phyloP scores from a whole-genome alignment of 2,113 vertebrate species.

The Oceanites oceanicus region DNA sequence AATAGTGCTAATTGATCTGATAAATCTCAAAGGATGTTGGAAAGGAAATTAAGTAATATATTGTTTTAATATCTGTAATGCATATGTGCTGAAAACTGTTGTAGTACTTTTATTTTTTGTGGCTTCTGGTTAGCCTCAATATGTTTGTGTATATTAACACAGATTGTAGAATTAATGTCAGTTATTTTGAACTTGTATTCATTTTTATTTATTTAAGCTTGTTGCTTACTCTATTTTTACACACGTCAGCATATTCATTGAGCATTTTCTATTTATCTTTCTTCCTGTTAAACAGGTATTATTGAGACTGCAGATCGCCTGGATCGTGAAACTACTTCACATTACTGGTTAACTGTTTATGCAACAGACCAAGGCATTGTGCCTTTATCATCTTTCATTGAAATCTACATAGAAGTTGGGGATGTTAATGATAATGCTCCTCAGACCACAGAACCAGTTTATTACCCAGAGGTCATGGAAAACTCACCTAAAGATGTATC shows the following conservation, averaged over 20 bases:
- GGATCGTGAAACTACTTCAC: constrained; percentile 88
- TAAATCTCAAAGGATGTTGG: not conserved
- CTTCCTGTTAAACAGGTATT: constrained; percentile 73
- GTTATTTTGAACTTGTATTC: not conserved
- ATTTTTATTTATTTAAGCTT: not conserved
- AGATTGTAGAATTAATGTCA: not conserved
- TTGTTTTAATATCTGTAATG: not conserved
- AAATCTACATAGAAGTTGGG: constrained; percentile 91
- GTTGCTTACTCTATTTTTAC: not conserved
- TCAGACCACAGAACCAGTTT: constrained; percentile 91
- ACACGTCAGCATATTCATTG: not conserved
- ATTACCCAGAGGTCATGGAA: constrained; percentile 92
- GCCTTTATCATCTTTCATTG: constrained; percentile 89
- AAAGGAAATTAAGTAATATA: not conserved
- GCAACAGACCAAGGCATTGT: constrained; percentile 90
- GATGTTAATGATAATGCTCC: constrained; percentile 98
- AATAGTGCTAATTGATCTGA: not conserved
- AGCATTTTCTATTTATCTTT: not conserved
- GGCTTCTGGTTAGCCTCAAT: not conserved
- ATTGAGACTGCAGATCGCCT: constrained; percentile 88
- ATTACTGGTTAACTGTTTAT: constrained; percentile 97
- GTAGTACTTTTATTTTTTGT: not conserved
- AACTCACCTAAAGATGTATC: constrained; percentile 95
- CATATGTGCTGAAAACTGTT: not conserved
- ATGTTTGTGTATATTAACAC: not conserved